Conservation (phyloP, 2,797 vertebrate species). For the Hirundo rustica region DNA sequence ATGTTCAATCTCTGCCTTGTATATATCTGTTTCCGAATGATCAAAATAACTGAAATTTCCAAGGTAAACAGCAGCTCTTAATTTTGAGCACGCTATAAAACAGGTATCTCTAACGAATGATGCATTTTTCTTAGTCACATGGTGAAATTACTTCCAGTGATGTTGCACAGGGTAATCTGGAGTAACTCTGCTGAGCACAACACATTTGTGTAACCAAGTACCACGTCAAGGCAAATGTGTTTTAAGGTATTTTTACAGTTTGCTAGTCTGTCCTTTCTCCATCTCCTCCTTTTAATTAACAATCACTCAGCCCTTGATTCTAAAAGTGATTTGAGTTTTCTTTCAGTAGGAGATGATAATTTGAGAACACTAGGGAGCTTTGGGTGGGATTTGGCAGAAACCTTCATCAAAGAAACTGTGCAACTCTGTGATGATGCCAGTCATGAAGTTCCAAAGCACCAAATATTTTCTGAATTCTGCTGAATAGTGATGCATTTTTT, state of each 20-base stretch:
- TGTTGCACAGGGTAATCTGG: not conserved
- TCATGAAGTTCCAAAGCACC: constrained; percentile 10
- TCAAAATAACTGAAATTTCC: not conserved
- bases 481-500: constrained; percentile 50
- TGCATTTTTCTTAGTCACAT: not conserved
- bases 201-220: not conserved
- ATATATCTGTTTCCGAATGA: not conserved
- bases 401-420: not conserved
- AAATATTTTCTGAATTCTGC: constrained; percentile 54
- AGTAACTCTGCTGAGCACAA: not conserved
- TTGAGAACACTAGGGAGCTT: not conserved
- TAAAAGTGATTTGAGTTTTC: not conserved
- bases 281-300: not conserved
- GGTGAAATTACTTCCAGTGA: not conserved
- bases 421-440: not conserved
- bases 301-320: not conserved
- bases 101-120: not conserved
- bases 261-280: not conserved
- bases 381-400: not conserved
- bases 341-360: not conserved
- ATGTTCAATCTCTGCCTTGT: not conserved
- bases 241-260: not conserved
- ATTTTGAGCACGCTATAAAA: not conserved
- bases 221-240: not conserved
- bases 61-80: not conserved